Conservation (phyloP, 2,888 invertebrate species). For the Myathropa florea region DNA sequence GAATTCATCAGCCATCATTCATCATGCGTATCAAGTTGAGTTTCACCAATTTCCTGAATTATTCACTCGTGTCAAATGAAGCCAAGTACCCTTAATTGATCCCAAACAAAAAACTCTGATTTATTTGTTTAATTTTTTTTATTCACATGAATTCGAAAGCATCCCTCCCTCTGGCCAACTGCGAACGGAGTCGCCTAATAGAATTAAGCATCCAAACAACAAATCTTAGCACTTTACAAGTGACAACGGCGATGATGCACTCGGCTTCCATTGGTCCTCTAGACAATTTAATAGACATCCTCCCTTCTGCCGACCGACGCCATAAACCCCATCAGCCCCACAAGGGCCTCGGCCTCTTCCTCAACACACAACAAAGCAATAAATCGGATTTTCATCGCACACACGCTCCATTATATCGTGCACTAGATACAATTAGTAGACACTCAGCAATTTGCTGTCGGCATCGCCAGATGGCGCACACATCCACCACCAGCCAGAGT, state of each 20-base stretch:
- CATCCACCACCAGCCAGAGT: constrained; percentile 39
- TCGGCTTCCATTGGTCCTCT: background rate
- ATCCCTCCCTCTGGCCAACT: background rate
- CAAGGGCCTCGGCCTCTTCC: too few relatives aligned
- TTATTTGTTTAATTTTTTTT: background rate
- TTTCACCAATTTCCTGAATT: too few relatives aligned
- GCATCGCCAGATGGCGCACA: constrained; percentile 61
- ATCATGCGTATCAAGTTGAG: background rate
- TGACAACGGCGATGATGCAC: background rate
- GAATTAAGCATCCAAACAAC: background rate
- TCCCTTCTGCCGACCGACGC: background rate
- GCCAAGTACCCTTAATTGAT: background rate
- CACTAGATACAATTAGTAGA: constrained; percentile 58
- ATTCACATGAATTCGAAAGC: background rate
- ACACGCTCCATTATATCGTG: constrained; percentile 61
- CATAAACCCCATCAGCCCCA: background rate
- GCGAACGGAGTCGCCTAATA: background rate
- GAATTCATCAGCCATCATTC: background rate
- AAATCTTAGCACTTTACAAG: background rate
- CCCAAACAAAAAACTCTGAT: background rate
- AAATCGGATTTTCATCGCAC: constrained; percentile 65
- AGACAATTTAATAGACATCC: background rate
- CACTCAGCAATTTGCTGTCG: constrained; percentile 59
- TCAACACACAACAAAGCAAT: constrained; percentile 17
- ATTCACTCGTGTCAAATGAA: too few relatives aligned